Percentiles rank a stretch among this genome's conserved stretches.
Conservation (phyloP, 1,140 invertebrate species). For the Apis cerana region DNA sequence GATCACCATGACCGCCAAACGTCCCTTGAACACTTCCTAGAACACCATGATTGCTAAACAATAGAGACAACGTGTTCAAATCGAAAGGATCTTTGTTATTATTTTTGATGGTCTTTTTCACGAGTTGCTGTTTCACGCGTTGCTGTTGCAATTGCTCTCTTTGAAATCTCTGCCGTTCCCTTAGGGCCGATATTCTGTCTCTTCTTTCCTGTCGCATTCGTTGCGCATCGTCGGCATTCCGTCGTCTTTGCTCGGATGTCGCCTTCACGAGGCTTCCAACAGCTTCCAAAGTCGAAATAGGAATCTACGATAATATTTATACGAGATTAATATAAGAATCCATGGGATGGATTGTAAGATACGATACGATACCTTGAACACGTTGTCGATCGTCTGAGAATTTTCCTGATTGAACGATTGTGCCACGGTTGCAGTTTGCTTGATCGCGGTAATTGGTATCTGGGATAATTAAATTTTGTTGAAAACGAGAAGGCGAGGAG, state of each 20-base stretch:
- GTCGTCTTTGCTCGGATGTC: conserved; percentile 34
- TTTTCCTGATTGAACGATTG: conserved; percentile 70
- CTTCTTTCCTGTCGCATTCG: conserved; percentile 40
- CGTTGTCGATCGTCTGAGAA: conserved; percentile 61
- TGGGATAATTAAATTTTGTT: conserved; percentile 35
- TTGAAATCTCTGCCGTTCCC: conserved; percentile 44
- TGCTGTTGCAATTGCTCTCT: conserved; percentile 51
- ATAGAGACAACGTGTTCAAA: conserved; percentile 57
- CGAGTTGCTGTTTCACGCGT: conserved; percentile 48
- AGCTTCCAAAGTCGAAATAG: conserved; percentile 70
- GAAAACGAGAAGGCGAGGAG: background rate
- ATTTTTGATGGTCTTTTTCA: conserved; percentile 39
- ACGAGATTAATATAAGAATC: too few species aligned
- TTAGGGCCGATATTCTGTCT: conserved; percentile 39
- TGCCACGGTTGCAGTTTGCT: conserved; percentile 67
- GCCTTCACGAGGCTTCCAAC: conserved; percentile 67
- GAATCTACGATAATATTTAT: conserved; percentile 62
- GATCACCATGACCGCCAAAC: conserved; percentile 24
- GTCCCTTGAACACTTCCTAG: conserved; percentile 29
- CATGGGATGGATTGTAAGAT: background rate
- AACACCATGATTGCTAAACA: conserved; percentile 58
- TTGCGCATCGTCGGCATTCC: conserved; percentile 38
- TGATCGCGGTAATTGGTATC: conserved; percentile 75
- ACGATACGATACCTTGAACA: conserved; percentile 67
- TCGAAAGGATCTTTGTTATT: conserved; percentile 59